Evolutionary conservation across 2,888 invertebrate genomes (phyloP).

Genomic region (Leucophenga maculata): DNA sequence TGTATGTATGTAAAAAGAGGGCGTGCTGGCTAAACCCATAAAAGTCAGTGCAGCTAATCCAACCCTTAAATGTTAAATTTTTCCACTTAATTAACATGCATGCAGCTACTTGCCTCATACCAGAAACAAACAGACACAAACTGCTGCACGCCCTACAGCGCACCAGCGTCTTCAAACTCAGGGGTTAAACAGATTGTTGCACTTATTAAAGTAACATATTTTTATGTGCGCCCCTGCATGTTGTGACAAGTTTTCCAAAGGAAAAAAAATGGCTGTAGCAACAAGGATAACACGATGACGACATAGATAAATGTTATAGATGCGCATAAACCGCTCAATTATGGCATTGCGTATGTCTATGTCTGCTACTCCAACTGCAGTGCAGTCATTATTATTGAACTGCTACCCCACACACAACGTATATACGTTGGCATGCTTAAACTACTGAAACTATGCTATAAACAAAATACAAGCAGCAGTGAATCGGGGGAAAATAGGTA

Average conservation of each 20-base stretch:
- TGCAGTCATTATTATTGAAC: not conserved
- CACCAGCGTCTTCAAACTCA: not conserved
- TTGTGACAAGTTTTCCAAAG: no score
- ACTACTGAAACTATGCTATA: not conserved
- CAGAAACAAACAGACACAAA: not conserved
- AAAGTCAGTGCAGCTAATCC: not conserved
- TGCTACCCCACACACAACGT: not conserved
- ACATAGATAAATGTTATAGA: slow-evolving; percentile 39
- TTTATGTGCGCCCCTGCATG: slow-evolving; percentile 9
- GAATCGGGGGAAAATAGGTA: slow-evolving; percentile 36
- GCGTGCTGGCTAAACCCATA: no score
- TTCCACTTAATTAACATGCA: slow-evolving; percentile 62
- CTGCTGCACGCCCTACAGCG: not conserved
- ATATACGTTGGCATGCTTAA: not conserved
- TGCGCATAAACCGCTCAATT: slow-evolving; percentile 19
- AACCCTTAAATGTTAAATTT: slow-evolving; percentile 43
- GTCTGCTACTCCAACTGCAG: not conserved
- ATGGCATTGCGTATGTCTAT: not conserved
- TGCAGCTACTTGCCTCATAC: slow-evolving; percentile 38
- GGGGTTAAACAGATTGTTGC: slow-evolving; percentile 58
- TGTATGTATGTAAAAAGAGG: not conserved
- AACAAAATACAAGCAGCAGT: not conserved
- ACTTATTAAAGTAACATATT: slow-evolving; percentile 37
- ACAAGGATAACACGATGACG: not conserved
- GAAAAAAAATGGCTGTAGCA: not conserved